A percentile compares a stretch with the other conserved stretches of the same genome.
Conservation (phyloP, 1,140 invertebrate species). For the Helicoverpa armigera region DNA sequence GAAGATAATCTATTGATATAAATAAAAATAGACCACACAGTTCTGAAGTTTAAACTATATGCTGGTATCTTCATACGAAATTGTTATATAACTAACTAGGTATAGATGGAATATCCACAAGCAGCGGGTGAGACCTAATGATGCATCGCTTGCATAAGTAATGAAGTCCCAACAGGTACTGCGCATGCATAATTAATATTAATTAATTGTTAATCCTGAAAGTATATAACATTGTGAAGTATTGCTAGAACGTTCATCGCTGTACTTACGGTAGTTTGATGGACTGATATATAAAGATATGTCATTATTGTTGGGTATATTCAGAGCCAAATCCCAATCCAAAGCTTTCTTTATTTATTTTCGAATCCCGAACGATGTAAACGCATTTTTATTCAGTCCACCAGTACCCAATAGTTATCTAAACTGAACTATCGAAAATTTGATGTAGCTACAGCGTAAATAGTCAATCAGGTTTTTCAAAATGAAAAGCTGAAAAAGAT, state of each 20-base stretch:
- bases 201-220: neutral
- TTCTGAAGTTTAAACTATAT: too few relatives aligned
- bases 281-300: too few relatives aligned
- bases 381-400: too few relatives aligned
- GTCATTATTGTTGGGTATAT: too few relatives aligned
- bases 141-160: conserved; percentile 17
- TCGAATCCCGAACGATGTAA: neutral
- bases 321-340: too few relatives aligned
- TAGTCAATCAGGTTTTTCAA: conserved; percentile 49
- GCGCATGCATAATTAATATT: conserved; percentile 14
- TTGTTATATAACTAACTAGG: neutral
- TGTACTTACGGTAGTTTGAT: too few relatives aligned
- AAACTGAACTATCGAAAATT: neutral
- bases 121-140: neutral
- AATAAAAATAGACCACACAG: too few relatives aligned
- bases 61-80: too few relatives aligned
- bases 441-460: conserved; percentile 18
- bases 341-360: too few relatives aligned
- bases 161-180: conserved; percentile 1
- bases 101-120: neutral
- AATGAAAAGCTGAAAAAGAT: conserved; percentile 51
- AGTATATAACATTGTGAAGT: neutral
- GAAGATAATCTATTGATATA: too few relatives aligned
- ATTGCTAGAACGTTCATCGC: too few relatives aligned
- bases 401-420: too few relatives aligned